These are phyloP conservation scores for Cacatua alba DNA, from an alignment of 2,113 vertebrate genomes.

Conservation along the genomic window DNA sequence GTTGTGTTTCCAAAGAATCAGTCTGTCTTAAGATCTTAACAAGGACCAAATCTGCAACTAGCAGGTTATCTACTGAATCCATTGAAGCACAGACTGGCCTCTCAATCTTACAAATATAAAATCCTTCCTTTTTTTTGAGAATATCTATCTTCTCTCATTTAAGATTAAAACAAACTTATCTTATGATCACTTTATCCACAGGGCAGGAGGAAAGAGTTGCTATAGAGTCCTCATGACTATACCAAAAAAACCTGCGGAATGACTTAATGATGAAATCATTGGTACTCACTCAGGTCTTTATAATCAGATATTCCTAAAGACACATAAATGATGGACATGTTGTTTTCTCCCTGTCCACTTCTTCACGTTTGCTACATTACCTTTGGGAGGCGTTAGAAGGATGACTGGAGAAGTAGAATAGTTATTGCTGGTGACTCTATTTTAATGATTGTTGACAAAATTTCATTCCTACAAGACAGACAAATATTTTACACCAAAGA, in stretches of 20 bases:
- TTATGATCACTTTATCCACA: not conserved
- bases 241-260: not conserved
- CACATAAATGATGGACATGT: not conserved
- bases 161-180: not conserved
- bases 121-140: not conserved
- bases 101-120: not conserved
- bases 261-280: not conserved
- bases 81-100: not conserved
- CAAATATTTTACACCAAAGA: not conserved
- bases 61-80: not conserved
- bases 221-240: not conserved
- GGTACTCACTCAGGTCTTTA: not conserved
- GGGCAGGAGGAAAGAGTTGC: not conserved
- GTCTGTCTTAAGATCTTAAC: not conserved
- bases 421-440: not conserved
- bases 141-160: not conserved
- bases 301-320: not conserved
- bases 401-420: not conserved
- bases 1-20: not conserved
- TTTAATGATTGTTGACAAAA: not conserved
- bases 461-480: not conserved
- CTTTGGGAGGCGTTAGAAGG: not conserved
- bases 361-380: not conserved
- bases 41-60: not conserved
- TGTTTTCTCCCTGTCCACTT: not conserved